These are phyloP conservation scores for Sarotherodon lohbergeri DNA, from an alignment of 2,113 vertebrate species.

Conservation along the genomic window DNA sequence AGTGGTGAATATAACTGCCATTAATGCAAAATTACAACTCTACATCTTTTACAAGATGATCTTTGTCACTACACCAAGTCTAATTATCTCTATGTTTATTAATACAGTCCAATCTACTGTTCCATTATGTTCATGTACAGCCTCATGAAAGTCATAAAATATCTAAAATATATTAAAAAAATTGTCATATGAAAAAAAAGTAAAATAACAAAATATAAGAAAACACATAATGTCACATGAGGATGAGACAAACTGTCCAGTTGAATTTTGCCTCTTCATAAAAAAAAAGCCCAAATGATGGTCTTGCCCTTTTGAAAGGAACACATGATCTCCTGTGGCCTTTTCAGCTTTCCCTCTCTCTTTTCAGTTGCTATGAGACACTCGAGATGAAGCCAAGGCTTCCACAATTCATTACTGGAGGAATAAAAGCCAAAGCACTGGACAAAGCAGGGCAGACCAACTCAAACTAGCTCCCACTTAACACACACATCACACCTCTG, in stretches of 20 bases:
- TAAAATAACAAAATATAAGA: not conserved
- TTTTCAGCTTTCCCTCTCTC: slow-evolving; percentile 52
- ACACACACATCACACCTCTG: slow-evolving; percentile 71
- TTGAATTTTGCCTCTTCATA: not conserved
- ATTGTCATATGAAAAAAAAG: not conserved
- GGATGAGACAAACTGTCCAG: not conserved
- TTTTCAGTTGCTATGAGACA: slow-evolving; percentile 74
- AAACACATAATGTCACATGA: not conserved
- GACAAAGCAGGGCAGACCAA: slow-evolving; percentile 68
- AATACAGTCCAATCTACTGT: not conserved
- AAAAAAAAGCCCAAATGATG: slow-evolving; percentile 8
- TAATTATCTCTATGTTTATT: not conserved
- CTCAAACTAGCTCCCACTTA: slow-evolving; percentile 66
- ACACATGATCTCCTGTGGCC: slow-evolving; percentile 53
- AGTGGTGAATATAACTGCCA: not conserved
- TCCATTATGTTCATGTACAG: not conserved
- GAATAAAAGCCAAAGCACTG: slow-evolving; percentile 65
- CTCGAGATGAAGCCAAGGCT: slow-evolving; percentile 67
- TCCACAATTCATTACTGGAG: slow-evolving; percentile 70
- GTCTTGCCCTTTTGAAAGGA: slow-evolving; percentile 41
- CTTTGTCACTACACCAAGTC: not conserved
- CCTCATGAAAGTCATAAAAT: not conserved
- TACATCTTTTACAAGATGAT: not conserved
- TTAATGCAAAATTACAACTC: not conserved
- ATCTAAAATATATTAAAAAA: not conserved